These are phyloP conservation scores for Rattus norvegicus DNA, from an alignment of 2,113 vertebrate genomes.

Conservation along the genomic window GRCr8 NC_086023.1:144035501-144036000, in stretches of 20 bases:
- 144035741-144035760: conserved; percentile 46
- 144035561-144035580: conserved; percentile 62
- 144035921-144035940: background rate
- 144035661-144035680: background rate
- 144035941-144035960: background rate
- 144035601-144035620: conserved; percentile 44
- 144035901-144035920: background rate
- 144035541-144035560: conserved; percentile 47
- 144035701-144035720: background rate
- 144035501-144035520: conserved; percentile 26
- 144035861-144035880: background rate
- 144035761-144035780: background rate
- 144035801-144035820: background rate
- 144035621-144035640: conserved; percentile 46
- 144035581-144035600: conserved; percentile 66
- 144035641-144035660: conserved; percentile 24
- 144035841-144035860: background rate
- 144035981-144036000: background rate
- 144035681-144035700: conserved; percentile 45
- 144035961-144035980: background rate
- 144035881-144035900: background rate
- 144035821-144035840: background rate
- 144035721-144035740: conserved; percentile 32
- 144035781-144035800: background rate
- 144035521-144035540: conserved; percentile 48